Evolutionary conservation across 1,140 invertebrate genomes (phyloP).

Genomic region (Thaumetopoea pityocampa): DNA sequence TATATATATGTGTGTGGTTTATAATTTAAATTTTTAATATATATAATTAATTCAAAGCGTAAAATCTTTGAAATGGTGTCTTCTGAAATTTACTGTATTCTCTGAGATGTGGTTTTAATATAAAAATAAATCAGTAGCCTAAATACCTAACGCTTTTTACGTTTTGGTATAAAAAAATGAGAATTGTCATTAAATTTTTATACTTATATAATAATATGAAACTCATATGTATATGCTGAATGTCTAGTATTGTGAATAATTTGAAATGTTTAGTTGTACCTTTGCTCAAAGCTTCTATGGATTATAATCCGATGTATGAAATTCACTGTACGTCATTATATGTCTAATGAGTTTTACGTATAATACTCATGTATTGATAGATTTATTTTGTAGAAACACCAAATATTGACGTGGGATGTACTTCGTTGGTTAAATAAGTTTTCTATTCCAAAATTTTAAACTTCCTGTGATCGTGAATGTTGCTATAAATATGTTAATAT

Average conservation of each 20-base stretch:
- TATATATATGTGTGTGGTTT: slow-evolving; percentile 7
- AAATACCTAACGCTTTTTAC: slow-evolving; percentile 43
- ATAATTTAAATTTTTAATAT: slow-evolving; percentile 9
- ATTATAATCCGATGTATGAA: slow-evolving; percentile 28
- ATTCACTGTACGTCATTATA: slow-evolving; percentile 21
- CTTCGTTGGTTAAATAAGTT: slow-evolving; percentile 59
- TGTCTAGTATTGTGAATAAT: slow-evolving; percentile 36
- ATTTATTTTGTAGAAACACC: slow-evolving; percentile 67
- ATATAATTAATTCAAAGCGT: slow-evolving; percentile 8
- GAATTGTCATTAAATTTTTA: slow-evolving; percentile 54
- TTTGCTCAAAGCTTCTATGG: slow-evolving; percentile 53
- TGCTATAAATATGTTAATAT: slow-evolving; percentile 67
- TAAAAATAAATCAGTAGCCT: slow-evolving; percentile 47
- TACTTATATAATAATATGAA: slow-evolving; percentile 48
- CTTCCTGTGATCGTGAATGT: slow-evolving; percentile 72
- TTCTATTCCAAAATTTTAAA: slow-evolving; percentile 73
- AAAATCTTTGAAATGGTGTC: slow-evolving; percentile 27
- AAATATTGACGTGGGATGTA: slow-evolving; percentile 51
- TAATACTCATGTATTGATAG: slow-evolving; percentile 65
- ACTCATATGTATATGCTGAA: slow-evolving; percentile 30
- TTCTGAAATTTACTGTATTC: slow-evolving; percentile 33
- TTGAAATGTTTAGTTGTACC: slow-evolving; percentile 33
- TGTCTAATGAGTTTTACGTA: slow-evolving; percentile 28
- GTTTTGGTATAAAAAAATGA: slow-evolving; percentile 34
- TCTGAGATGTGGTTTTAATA: slow-evolving; percentile 45